Base-by-base conservation (phyloP, 2,797 vertebrate species). In the Naso thynnoides region DNA sequence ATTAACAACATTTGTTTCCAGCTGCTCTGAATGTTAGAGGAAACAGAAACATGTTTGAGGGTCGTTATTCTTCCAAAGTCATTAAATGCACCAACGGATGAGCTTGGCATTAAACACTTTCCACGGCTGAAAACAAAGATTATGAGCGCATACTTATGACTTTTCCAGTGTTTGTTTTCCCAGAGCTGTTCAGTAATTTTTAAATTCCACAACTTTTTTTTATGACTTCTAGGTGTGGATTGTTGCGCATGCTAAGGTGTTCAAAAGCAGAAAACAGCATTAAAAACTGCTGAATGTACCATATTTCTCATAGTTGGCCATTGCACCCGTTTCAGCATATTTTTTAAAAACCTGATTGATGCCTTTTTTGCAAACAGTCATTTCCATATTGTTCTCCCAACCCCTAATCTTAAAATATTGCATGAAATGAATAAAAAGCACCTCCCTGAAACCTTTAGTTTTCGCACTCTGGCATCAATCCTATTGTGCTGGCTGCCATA, bases 51-150 rank as follows among this genome's bases (percentile, higher is more conserved):
- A 61, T 72, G 58, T 79, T 78, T 57, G 61, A 61, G 19, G 55
- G 15, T 61, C 78, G 76, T 87, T 80, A 83, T 86, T 88, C 85
- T 79, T 79, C 86, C 78, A 86, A 85, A 85, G 76, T 84, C 88
- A 90, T 91, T 89, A 89, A 80, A 84, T 77, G 45, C 50, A 58
- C 42, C 24, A 62, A 70, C 64, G 81, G 77, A 87, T 73, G 72
- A 80, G 78, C 50, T 76, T 82, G 79, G 86, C 85, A 89, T 88
- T 83, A 81, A 88, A 84, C 78, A 71, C 54, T n/a, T 79, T 80
- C 11, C 42, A 61, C 39, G 14, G 69, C 29, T 42, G 69, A 36
- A 73, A 61, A 69, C 44, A 53, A 38, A 49, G 54, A 44, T 63
- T 45, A 85, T 36, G 26, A 62, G 54, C 61, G 56, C 55, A 70